Evolutionary conservation across 1,140 invertebrate genomes (phyloP), one percentile per base, ranked within the genome.

Genomic region (Latrodectus geometricus): DNA sequence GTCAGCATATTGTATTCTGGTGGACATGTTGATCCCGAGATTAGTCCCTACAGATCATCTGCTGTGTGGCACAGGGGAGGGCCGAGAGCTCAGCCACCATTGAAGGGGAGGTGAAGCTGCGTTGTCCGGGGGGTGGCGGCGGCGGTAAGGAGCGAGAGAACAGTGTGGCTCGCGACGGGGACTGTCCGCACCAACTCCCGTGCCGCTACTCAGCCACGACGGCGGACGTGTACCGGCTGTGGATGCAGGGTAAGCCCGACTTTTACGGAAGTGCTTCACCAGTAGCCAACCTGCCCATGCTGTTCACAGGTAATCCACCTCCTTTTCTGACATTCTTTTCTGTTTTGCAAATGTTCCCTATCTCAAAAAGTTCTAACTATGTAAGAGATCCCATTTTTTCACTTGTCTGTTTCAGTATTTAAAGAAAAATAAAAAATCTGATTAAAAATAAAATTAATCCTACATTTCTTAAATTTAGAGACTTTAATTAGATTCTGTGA

Each of bases 181-280:
- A 75, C 15, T 72, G 77, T 20, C 81, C 81, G 54, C 74, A 77
- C 70, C 83, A 79, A 69, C 87, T 88, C 52, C 83, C 82, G 69
- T 84, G 87, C 65, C 81, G 82, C 50, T 82, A 83, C 78, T 81
- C 80, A 49, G 77, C 66, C 73, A 76, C 76, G 56, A 77, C 72
- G 48, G 87, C 83, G 49, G 83, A 88, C 74, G 87, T 86, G n/a
- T 88, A 84, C 70, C 75, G 87, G 72, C 80, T 84, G 65, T 85
- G 87, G 82, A 85, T 80, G 82, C 74, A 84, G 52, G 82, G 80
- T 8, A 85, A 76, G 82, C 17, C 85, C 56, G 87, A 85, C 21
- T 84, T 88, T 68, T 85, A 84, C 87, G 87, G 86, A 49, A 83
- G 74, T 21, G 81, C 87, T 89, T 91, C 93, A 48, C 78, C 87